phyloP scores from a whole-genome alignment of 2,113 vertebrate species.

The Cynopterus brachyotis region DNA sequence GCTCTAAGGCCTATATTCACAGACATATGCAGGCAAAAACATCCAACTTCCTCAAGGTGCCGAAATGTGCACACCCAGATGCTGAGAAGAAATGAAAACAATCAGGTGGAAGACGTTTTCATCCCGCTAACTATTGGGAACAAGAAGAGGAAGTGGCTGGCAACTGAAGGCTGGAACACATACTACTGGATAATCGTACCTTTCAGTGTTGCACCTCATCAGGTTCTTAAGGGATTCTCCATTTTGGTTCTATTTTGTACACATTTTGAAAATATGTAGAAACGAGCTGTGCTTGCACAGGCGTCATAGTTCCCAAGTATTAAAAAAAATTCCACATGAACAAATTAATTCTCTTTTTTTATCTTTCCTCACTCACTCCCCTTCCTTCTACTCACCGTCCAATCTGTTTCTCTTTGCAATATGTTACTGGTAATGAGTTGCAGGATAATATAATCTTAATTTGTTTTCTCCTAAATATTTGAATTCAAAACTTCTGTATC shows the following conservation, averaged over 20 bases:
- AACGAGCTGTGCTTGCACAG: conserved; percentile 87
- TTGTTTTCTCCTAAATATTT: conserved; percentile 86
- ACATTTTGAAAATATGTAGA: conserved; percentile 85
- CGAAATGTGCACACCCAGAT: conserved; percentile 95
- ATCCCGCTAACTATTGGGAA: conserved; percentile 84
- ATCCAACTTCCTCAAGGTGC: conserved; percentile 97
- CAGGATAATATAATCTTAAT: conserved; percentile 88
- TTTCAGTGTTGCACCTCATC: conserved; percentile 83
- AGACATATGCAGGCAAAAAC: conserved; percentile 97
- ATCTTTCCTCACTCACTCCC: conserved; percentile 65
- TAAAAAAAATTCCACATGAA: conserved; percentile 83
- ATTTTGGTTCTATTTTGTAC: conserved; percentile 86
- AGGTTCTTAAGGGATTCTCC: conserved; percentile 82
- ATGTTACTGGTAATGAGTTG: conserved; percentile 87
- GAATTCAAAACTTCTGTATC: conserved; percentile 88
- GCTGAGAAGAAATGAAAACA: conserved; percentile 99
- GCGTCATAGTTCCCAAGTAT: conserved; percentile 84
- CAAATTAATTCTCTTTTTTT: conserved; percentile 83
- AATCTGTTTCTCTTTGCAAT: conserved; percentile 88
- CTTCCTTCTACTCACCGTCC: conserved; percentile 62
- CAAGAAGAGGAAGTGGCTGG: conserved; percentile 59
- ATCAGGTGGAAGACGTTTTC: conserved; percentile 97
- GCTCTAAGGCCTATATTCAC: conserved; percentile 98
- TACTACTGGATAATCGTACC: conserved; percentile 83
- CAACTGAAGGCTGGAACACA: conserved; percentile 77